phyloP scores from a whole-genome alignment of 2,888 invertebrate species.

The Polydrusus cervinus region DNA sequence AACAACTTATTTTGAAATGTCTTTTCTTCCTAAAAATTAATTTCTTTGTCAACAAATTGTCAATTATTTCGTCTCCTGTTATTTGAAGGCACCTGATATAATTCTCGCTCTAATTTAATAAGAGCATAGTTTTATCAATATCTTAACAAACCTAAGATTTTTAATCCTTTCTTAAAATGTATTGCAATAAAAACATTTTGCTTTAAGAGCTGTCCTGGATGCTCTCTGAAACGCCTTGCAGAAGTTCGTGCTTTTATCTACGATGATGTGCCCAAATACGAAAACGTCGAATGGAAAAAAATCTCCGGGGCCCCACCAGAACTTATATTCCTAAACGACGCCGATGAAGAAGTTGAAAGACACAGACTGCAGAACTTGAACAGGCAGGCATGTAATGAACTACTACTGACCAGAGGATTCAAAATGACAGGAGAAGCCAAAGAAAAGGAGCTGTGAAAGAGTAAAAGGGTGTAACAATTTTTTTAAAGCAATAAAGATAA shows the following conservation, averaged over 20 bases:
- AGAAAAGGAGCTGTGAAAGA: slow-evolving; percentile 40
- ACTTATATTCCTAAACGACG: slow-evolving; percentile 75
- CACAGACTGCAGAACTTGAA: slow-evolving; percentile 75
- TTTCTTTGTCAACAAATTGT: no score
- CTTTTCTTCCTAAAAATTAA: no score
- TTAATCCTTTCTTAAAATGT: not conserved
- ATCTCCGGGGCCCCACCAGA: slow-evolving; percentile 80
- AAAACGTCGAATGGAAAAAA: slow-evolving; percentile 77
- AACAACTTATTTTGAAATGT: no score
- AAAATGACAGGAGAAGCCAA: slow-evolving; percentile 64
- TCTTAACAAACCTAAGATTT: not conserved
- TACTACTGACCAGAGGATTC: slow-evolving; percentile 78
- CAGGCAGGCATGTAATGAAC: slow-evolving; percentile 80
- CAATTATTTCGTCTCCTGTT: no score
- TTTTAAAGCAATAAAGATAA: slow-evolving; percentile 1
- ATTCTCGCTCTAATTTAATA: no score
- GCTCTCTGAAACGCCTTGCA: slow-evolving; percentile 78
- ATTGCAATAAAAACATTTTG: slow-evolving; percentile 1
- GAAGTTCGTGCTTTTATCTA: slow-evolving; percentile 80
- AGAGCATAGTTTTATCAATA: not conserved
- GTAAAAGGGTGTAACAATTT: not conserved
- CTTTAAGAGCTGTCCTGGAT: slow-evolving; percentile 80
- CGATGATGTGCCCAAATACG: slow-evolving; percentile 79
- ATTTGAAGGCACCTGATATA: no score
- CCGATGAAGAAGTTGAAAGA: slow-evolving; percentile 78